These are phyloP conservation scores for Rhynchomys soricoides DNA, from an alignment of 2,113 vertebrate species.

Conservation along the genomic window DNA sequence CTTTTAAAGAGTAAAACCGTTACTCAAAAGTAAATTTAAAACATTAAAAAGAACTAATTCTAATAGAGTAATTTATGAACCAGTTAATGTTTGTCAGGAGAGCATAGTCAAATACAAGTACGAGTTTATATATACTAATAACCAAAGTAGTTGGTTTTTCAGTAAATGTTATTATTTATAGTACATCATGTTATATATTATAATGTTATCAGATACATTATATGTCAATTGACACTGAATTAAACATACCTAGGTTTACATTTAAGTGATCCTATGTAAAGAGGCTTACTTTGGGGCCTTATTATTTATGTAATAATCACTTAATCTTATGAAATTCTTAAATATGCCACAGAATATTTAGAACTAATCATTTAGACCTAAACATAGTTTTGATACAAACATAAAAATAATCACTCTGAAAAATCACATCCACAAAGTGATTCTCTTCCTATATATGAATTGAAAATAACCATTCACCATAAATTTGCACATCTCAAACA, in stretches of 20 bases:
- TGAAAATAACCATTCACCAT: neutral
- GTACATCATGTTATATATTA: neutral
- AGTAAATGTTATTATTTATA: neutral
- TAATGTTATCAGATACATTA: neutral
- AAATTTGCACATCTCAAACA: neutral
- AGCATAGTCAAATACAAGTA: neutral
- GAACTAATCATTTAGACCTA: neutral
- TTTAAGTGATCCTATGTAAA: neutral
- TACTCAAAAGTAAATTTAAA: neutral
- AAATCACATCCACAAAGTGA: neutral
- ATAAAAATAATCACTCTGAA: neutral
- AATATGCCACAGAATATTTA: neutral
- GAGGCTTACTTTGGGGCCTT: neutral
- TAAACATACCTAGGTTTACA: neutral
- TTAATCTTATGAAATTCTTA: constrained; percentile 23
- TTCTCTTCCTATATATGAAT: neutral
- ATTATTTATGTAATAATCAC: neutral
- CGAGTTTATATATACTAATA: neutral
- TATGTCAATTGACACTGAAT: neutral
- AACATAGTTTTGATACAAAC: neutral
- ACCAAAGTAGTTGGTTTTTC: neutral
- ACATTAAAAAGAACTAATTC: neutral
- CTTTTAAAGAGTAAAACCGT: neutral
- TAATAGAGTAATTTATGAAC: neutral
- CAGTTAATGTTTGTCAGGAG: neutral